A percentile compares a stretch with the other conserved stretches of the same genome.
phyloP scores from a whole-genome alignment of 2,888 invertebrate genomes.

The Frankliniella intonsa region DNA sequence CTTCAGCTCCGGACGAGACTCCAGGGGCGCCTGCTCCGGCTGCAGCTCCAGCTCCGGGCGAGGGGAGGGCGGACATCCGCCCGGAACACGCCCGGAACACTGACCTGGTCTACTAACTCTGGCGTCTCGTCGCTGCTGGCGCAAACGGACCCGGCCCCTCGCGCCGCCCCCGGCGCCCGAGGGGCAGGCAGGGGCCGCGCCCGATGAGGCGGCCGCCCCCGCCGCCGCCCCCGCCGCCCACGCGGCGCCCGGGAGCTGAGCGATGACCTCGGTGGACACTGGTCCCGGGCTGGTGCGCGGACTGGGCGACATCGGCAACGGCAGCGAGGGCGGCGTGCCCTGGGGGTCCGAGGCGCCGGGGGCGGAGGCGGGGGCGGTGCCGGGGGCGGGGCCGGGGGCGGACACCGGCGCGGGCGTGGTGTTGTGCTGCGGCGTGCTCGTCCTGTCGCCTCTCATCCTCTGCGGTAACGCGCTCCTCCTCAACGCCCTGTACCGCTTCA shows the following conservation, averaged over 20 bases:
- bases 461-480: conserved; percentile 57
- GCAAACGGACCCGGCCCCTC: too few species aligned
- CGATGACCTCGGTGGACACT: not conserved
- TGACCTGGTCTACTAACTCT: too few species aligned
- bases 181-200: not conserved
- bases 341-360: conserved; percentile 38
- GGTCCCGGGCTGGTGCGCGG: not conserved
- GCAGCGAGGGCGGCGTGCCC: not conserved
- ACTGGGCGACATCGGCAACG: not conserved
- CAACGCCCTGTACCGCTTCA: conserved; percentile 56
- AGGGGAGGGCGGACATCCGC: too few species aligned
- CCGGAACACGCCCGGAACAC: too few species aligned
- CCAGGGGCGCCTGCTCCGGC: too few species aligned
- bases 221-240: not conserved
- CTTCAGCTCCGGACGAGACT: too few species aligned
- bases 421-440: conserved; percentile 49
- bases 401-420: conserved; percentile 48
- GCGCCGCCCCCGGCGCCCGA: too few species aligned
- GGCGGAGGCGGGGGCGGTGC: conserved; percentile 45
- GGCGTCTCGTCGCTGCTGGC: too few species aligned
- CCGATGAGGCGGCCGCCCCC: not conserved
- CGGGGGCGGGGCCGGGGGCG: conserved; percentile 29
- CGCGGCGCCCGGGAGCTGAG: not conserved
- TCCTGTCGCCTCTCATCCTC: conserved; percentile 51
- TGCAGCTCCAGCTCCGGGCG: too few species aligned